Evolutionary conservation across 2,113 vertebrate species (phyloP).

Genomic region (Gavia stellata): DNA sequence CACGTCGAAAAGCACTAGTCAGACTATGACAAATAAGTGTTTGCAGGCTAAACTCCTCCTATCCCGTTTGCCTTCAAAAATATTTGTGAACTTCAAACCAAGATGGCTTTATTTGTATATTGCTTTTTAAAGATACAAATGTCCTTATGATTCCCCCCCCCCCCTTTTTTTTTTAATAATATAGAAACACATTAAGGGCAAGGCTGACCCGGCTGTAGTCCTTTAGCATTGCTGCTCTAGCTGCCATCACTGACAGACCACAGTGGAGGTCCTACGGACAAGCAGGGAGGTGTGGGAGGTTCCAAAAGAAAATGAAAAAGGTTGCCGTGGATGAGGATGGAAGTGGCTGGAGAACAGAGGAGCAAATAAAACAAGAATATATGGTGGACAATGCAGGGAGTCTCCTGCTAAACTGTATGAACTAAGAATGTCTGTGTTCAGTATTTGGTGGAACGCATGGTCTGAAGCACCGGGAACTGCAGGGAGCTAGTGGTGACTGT

Average conservation of each 20-base stretch:
- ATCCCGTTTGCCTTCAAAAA: slow-evolving; percentile 28
- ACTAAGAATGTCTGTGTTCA: background rate
- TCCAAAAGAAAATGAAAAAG: background rate
- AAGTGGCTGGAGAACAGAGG: background rate
- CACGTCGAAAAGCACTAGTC: slow-evolving; percentile 17
- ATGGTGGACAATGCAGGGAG: background rate
- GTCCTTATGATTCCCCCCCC: background rate
- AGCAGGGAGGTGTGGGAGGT: background rate
- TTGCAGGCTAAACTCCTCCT: slow-evolving; percentile 38
- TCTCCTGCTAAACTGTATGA: background rate
- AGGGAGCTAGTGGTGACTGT: background rate
- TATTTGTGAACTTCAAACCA: background rate
- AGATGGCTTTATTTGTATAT: slow-evolving; percentile 6
- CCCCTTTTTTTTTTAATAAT: background rate
- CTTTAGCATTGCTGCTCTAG: background rate
- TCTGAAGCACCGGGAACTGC: background rate
- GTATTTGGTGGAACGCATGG: background rate
- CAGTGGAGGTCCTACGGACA: background rate
- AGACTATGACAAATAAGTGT: slow-evolving; percentile 26
- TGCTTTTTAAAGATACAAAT: background rate
- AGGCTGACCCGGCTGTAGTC: background rate
- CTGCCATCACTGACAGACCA: background rate
- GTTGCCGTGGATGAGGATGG: background rate
- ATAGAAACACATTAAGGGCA: background rate
- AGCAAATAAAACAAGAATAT: background rate